phyloP scores from a whole-genome alignment of 2,888 invertebrate species.

The Rhopalosiphum nymphaeae region DNA sequence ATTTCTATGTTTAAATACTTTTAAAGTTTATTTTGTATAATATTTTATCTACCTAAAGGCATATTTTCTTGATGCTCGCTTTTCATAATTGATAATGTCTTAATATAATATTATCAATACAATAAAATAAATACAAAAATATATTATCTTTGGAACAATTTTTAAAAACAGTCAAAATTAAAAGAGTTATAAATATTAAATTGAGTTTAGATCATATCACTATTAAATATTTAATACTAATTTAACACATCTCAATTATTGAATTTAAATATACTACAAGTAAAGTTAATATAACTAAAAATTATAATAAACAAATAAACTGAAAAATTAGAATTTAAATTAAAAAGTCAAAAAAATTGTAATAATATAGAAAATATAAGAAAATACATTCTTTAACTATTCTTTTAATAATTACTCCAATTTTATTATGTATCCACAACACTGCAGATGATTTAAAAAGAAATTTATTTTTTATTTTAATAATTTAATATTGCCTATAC shows the following conservation, averaged over 20 bases:
- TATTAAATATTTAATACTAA: neutral
- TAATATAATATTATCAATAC: neutral
- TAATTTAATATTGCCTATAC: neutral
- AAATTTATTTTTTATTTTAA: neutral
- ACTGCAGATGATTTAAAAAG: neutral
- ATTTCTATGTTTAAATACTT: neutral
- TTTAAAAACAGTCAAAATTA: neutral
- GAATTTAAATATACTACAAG: neutral
- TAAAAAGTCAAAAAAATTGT: neutral
- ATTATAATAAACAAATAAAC: neutral
- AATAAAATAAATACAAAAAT: neutral
- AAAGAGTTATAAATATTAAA: neutral
- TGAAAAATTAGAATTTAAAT: neutral
- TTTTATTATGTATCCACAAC: neutral
- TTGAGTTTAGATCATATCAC: neutral
- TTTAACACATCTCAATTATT: neutral
- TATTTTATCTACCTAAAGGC: neutral
- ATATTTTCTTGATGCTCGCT: neutral
- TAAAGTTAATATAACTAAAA: neutral
- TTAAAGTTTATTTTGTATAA: conserved; percentile 1
- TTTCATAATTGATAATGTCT: neutral
- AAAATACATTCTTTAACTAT: too few species aligned
- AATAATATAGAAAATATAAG: too few species aligned
- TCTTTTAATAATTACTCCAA: neutral
- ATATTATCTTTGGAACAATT: neutral